Evolutionary conservation across 2,797 vertebrate species (phyloP), one percentile per base, ranked within the genome.

Genomic region (Melanotaenia pygmaea): DNA sequence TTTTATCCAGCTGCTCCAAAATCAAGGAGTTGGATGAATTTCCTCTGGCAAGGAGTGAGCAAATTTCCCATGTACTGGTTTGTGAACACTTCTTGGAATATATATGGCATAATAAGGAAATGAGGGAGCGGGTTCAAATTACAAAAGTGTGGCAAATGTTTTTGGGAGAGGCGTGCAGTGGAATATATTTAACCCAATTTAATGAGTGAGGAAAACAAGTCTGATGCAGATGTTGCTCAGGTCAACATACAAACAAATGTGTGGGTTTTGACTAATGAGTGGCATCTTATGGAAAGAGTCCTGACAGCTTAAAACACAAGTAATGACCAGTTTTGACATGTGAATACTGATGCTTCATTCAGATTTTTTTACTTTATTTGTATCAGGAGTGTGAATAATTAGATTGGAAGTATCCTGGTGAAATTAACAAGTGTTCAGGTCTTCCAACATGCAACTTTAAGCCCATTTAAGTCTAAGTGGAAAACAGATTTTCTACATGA

Each of bases 61-160:
- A 67, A 22, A 76, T 86, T 88, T 87, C 84, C 85, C 86, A 73
- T 73, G 35, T 71, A 86, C 63, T 73, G 76, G 28, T 70, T 75
- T 77, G 60, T 67, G 70, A 83, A 69, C 77, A 64, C 59, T 79
- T 74, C 62, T 71, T 79, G 59, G 73, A 86, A 86, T 86, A 76
- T 30, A 79, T 70, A 72, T 77, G 28, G 40, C 45, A 54, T 75
- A 79, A 78, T 70, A 70, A 80, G 61, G 57, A 40, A 82, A 62
- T n/a, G 47, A 62, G 69, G 70, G 82, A 78, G 61, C 71, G 56
- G 70, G 59, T 75, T 86, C 43, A 77, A 53, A 82, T 86, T 80
- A 82, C 76, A 67, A 10, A 60, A 67, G 45, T 57, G 1, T 58
- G 72, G 74, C 80, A 82, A 75, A 53, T 50, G 74, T 75, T 81